Evolutionary conservation across 2,113 vertebrate species (phyloP).

Genomic region (Bucco capensis): DNA sequence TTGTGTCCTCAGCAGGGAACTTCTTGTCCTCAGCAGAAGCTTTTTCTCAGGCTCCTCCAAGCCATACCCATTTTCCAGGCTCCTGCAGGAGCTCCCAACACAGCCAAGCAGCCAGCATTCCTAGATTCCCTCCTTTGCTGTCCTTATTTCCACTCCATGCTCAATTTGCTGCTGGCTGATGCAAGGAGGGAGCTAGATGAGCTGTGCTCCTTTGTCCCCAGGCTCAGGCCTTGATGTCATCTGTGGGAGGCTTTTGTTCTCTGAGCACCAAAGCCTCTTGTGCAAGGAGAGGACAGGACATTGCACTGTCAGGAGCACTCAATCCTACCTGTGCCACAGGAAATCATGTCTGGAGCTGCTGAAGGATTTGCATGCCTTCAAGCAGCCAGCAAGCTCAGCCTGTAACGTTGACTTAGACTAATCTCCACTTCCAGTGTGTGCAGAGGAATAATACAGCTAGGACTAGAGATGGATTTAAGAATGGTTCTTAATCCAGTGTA

Average conservation of each 20-base stretch:
- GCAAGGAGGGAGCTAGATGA: background rate
- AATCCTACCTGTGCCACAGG: background rate
- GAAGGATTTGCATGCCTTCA: background rate
- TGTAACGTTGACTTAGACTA: background rate
- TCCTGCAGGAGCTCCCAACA: too few relatives aligned
- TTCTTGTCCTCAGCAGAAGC: background rate
- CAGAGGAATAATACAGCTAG: background rate
- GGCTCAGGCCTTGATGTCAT: background rate
- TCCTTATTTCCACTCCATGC: conserved; percentile 44
- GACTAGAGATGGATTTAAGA: background rate
- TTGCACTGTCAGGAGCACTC: background rate
- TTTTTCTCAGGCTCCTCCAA: background rate
- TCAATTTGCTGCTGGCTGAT: background rate
- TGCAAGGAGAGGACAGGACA: background rate
- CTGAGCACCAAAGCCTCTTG: background rate
- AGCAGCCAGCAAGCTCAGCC: background rate
- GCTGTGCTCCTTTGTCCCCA: background rate
- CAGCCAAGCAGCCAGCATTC: background rate
- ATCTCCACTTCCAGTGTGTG: background rate
- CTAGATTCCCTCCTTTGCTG: background rate
- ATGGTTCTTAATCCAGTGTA: background rate
- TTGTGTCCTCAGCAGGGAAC: background rate
- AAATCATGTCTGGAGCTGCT: conserved; percentile 27
- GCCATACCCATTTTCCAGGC: background rate
- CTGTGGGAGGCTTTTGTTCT: conserved; percentile 16